Conservation (phyloP, 2,113 vertebrate species). For the Oxygymnocypris stewartii region DNA sequence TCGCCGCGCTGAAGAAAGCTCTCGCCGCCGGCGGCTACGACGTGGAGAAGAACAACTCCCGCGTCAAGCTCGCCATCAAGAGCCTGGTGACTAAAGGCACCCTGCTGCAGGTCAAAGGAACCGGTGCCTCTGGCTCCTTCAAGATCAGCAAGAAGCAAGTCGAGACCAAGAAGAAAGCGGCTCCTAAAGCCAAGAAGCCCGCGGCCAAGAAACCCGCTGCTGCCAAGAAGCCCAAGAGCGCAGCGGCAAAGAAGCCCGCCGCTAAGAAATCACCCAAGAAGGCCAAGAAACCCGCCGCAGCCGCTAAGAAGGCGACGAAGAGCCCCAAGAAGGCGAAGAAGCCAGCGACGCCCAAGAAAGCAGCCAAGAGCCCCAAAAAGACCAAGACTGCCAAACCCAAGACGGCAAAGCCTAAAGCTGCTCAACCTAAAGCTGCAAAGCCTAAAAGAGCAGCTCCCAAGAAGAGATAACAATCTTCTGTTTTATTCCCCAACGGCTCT, state of each 20-base stretch:
- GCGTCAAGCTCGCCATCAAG: too few relatives aligned
- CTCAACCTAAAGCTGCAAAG: neutral
- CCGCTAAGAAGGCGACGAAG: neutral
- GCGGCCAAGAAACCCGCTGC: neutral
- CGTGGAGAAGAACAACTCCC: too few relatives aligned
- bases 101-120: neutral
- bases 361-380: conserved; percentile 3
- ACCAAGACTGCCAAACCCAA: neutral
- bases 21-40: too few relatives aligned
- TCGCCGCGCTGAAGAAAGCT: neutral
- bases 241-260: neutral
- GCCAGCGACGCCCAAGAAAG: neutral
- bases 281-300: neutral
- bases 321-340: neutral
- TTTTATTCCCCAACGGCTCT: too few relatives aligned
- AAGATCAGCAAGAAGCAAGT: neutral
- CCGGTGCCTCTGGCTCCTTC: neutral
- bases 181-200: neutral
- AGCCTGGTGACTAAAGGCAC: too few relatives aligned
- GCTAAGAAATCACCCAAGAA: neutral
- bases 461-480: too few relatives aligned
- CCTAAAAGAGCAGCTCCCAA: too few relatives aligned
- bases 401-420: neutral
- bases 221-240: neutral
- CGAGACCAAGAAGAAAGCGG: neutral